Conservation (phyloP, 2,888 invertebrate species). For the Eilema caniola region DNA sequence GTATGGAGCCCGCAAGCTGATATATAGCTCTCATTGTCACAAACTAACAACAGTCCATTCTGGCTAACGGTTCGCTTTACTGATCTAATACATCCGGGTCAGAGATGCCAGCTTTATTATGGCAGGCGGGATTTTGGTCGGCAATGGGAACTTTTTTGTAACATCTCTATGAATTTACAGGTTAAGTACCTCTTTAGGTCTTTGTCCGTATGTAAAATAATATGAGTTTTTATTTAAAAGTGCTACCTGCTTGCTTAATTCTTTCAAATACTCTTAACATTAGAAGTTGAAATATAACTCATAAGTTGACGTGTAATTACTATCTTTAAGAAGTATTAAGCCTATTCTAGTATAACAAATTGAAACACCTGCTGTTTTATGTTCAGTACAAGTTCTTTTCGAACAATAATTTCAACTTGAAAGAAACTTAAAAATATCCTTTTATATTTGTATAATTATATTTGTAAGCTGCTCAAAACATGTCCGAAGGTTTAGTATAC, state of each 20-base stretch:
- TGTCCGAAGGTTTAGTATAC: neutral
- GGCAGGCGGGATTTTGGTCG: conserved; percentile 34
- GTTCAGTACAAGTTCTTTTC: neutral
- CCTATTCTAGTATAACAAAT: too few relatives aligned
- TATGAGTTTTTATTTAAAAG: neutral
- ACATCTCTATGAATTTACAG: conserved; percentile 10
- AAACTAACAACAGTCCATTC: conserved; percentile 78
- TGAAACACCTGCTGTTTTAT: neutral
- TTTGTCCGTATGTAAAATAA: neutral
- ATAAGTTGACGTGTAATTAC: neutral
- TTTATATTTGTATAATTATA: too few relatives aligned
- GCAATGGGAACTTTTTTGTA: conserved; percentile 10
- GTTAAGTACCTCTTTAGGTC: neutral
- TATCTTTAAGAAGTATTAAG: neutral
- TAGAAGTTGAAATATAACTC: too few relatives aligned
- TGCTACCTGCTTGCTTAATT: neutral
- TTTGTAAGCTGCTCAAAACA: too few relatives aligned
- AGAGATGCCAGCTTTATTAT: conserved; percentile 42
- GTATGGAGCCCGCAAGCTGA: conserved; percentile 64
- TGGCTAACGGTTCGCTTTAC: conserved; percentile 73
- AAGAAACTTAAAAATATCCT: neutral
- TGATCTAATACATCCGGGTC: conserved; percentile 65
- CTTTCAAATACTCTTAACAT: neutral
- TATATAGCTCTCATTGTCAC: conserved; percentile 79
- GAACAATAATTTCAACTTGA: neutral